Evolutionary conservation across 2,888 invertebrate species (phyloP).

Genomic region (Tipula lateralis): DNA sequence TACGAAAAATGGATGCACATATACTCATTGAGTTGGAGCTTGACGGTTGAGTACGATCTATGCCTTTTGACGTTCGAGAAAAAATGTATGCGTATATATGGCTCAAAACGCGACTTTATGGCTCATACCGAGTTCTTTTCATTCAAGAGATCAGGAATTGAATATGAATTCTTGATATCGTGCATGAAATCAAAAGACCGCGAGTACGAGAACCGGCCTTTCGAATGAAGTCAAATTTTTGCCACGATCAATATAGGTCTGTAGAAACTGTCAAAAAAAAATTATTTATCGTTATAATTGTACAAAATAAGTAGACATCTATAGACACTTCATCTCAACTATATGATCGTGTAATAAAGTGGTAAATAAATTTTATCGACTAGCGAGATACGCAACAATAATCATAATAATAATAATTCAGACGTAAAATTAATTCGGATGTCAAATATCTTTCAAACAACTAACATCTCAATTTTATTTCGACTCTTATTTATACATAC

Average conservation of each 20-base stretch:
- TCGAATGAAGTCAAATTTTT: too few species aligned
- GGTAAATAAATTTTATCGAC: neutral
- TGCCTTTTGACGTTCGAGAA: too few species aligned
- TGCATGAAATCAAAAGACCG: too few species aligned
- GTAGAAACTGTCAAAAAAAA: too few species aligned
- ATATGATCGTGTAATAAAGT: neutral
- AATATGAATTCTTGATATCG: too few species aligned
- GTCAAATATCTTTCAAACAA: neutral
- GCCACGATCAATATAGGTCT: too few species aligned
- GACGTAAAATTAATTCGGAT: neutral
- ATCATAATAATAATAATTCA: neutral
- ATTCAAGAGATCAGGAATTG: too few species aligned
- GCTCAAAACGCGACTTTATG: neutral
- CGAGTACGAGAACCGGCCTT: too few species aligned
- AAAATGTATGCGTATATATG: neutral
- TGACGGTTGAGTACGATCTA: too few species aligned
- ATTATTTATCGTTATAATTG: neutral
- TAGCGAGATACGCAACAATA: neutral
- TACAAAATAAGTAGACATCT: neutral
- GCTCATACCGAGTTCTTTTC: too few species aligned
- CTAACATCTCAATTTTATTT: conserved; percentile 12
- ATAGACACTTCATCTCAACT: neutral
- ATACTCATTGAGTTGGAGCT: too few species aligned
- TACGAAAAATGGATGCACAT: too few species aligned
- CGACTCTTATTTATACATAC: neutral